These are phyloP conservation scores for Aphelenchoides besseyi DNA, from an alignment of 1,140 invertebrate genomes.

Conservation along the genomic window DNA sequence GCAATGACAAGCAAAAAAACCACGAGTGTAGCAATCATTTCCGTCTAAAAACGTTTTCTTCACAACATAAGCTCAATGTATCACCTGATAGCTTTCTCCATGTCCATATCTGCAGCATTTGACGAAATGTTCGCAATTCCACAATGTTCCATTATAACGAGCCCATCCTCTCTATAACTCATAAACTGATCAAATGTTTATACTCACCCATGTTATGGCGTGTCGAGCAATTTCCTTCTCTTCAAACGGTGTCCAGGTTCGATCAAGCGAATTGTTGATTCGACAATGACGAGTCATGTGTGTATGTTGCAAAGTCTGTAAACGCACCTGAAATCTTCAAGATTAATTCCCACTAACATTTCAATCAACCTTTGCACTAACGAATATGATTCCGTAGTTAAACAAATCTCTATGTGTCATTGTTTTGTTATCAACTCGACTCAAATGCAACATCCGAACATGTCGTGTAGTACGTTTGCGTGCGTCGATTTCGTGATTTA, in stretches of 20 bases:
- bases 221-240: background rate
- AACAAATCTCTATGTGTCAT: background rate
- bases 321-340: background rate
- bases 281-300: background rate
- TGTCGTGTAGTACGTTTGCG: background rate
- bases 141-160: slow-evolving; percentile 10
- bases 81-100: background rate
- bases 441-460: slow-evolving; percentile 2
- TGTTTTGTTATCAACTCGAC: background rate
- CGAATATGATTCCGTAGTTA: slow-evolving; percentile 7
- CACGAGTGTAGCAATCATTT: slow-evolving; percentile 4
- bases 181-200: background rate
- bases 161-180: background rate
- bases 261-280: slow-evolving; percentile 7
- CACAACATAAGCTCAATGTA: background rate
- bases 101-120: slow-evolving; percentile 9
- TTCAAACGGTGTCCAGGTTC: slow-evolving; percentile 2
- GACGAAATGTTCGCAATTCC: slow-evolving; percentile 18
- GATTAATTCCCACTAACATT: background rate
- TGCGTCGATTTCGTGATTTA: background rate
- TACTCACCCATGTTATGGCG: background rate
- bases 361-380: slow-evolving; percentile 6
- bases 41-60: background rate
- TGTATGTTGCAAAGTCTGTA: background rate
- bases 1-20: background rate